Evolutionary conservation across 2,797 vertebrate species (phyloP).

Genomic region (Okamejei kenojei): DNA sequence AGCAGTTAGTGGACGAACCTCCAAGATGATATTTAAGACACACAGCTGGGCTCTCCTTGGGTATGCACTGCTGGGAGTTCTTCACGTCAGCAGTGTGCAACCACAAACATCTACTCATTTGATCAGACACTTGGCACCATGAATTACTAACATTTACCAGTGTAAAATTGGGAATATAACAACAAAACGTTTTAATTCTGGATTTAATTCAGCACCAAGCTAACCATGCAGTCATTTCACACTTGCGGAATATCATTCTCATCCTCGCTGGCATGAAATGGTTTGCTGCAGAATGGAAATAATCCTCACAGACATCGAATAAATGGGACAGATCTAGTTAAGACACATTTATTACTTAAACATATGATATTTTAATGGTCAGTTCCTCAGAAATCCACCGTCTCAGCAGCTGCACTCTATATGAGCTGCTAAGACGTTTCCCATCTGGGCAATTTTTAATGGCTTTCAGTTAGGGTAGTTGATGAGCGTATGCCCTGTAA

Average conservation of each 20-base stretch:
- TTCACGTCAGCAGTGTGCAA: neutral
- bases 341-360: constrained; percentile 38
- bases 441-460: constrained; percentile 31
- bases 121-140: neutral
- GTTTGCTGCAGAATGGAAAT: neutral
- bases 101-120: neutral
- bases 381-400: constrained; percentile 28
- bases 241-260: constrained; percentile 33
- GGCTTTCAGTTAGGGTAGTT: constrained; percentile 37
- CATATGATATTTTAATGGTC: constrained; percentile 38
- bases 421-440: neutral
- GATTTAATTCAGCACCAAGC: neutral
- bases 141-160: neutral
- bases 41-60: neutral
- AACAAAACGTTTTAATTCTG: neutral
- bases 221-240: constrained; percentile 29
- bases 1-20: neutral
- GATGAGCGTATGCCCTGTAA: constrained; percentile 60
- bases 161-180: neutral
- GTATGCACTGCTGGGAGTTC: neutral
- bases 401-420: constrained; percentile 36
- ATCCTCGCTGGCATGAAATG: neutral
- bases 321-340: constrained; percentile 33
- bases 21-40: neutral
- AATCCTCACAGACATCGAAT: constrained; percentile 21